Percentiles rank a stretch among this genome's conserved stretches.
Evolutionary conservation across 2,113 vertebrate species (phyloP).

Genomic region (Brevimyrus niger): DNA sequence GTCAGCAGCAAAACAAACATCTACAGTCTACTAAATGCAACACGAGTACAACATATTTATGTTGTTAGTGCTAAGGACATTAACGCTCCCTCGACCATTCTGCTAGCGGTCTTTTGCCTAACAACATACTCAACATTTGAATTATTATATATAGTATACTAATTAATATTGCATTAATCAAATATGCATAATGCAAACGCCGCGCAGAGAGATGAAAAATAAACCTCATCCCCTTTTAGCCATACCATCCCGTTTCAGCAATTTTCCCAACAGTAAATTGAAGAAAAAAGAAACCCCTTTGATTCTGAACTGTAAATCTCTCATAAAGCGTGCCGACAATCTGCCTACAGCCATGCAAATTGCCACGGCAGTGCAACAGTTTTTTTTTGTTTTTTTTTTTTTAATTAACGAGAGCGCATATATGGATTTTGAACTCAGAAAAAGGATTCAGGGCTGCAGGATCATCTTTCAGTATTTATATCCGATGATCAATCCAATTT

Average conservation of each 20-base stretch:
- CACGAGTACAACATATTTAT: not conserved
- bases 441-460: not conserved
- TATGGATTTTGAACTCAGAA: not conserved
- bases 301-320: not conserved
- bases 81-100: not conserved
- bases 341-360: not conserved
- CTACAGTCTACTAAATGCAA: not conserved
- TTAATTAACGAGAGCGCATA: not conserved
- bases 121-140: not conserved
- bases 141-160: not conserved
- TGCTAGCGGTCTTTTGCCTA: not conserved
- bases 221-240: not conserved
- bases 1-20: not conserved
- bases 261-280: not conserved
- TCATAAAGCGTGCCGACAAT: not conserved
- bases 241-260: not conserved
- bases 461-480: not conserved
- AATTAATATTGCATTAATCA: not conserved
- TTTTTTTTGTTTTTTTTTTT: no score
- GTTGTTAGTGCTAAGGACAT: not conserved
- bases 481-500: not conserved
- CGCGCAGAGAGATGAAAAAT: not conserved
- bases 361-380: not conserved
- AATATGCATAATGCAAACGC: not conserved
- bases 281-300: not conserved